phyloP scores from a whole-genome alignment of 2,797 vertebrate species.

The Syngnathus acus region DNA sequence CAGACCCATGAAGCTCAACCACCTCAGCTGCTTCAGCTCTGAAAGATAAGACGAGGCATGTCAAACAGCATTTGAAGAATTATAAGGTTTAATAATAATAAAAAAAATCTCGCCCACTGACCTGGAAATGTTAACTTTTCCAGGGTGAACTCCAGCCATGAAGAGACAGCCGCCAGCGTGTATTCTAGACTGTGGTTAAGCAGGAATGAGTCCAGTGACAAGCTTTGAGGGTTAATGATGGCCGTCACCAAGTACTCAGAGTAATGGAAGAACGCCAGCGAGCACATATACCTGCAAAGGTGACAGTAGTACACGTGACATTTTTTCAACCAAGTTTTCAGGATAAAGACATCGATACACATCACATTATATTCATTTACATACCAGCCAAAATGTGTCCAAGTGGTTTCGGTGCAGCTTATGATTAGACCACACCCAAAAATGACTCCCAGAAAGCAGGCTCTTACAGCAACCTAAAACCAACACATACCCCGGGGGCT shows the following conservation, averaged over 20 bases:
- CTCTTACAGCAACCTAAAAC: slow-evolving; percentile 84
- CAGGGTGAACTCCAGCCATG: slow-evolving; percentile 92
- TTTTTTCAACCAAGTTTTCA: neutral
- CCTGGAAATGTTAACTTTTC: slow-evolving; percentile 89
- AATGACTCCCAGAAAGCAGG: slow-evolving; percentile 86
- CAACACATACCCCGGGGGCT: no score
- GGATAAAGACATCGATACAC: neutral
- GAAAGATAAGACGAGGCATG: slow-evolving; percentile 13
- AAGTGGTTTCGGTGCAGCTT: slow-evolving; percentile 80
- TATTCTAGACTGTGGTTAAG: slow-evolving; percentile 97
- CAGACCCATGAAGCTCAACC: slow-evolving; percentile 82
- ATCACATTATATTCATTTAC: slow-evolving; percentile 21
- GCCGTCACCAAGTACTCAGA: slow-evolving; percentile 95
- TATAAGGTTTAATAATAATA: no score
- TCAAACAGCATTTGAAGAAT: neutral
- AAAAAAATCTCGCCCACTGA: slow-evolving; percentile 34
- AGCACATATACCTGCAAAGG: slow-evolving; percentile 87
- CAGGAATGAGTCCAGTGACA: slow-evolving; percentile 92
- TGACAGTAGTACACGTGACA: neutral
- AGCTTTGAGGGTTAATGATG: slow-evolving; percentile 89
- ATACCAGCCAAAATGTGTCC: slow-evolving; percentile 96
- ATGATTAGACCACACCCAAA: slow-evolving; percentile 89
- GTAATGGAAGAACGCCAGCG: slow-evolving; percentile 93
- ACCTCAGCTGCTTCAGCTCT: slow-evolving; percentile 89
- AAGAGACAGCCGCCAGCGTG: slow-evolving; percentile 84